Base-by-base conservation (phyloP, 2,888 invertebrate species). In the Drosophila kanekoi region DNA sequence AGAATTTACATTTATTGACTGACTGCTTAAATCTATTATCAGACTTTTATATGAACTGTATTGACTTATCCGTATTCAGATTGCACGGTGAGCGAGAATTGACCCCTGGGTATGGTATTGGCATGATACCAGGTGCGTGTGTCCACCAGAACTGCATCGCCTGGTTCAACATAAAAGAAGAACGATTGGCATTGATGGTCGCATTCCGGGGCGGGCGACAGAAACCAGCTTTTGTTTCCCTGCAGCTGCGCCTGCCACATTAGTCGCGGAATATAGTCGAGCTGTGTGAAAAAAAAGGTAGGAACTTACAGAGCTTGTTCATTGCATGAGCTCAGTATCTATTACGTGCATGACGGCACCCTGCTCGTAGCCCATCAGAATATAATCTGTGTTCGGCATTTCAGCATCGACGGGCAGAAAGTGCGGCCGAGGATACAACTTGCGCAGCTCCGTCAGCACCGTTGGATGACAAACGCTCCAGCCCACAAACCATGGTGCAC, bases 201-300 rank as follows among this genome's bases (percentile, higher is more conserved):
- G 93, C 97, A 97, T 93, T 98, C 98, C 0, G 97, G 96, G 1
- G 97, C 96, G 0, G 98, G 98, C 13, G 96, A 95, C 37, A 98
- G 92, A 18, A 94, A 93, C 98, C 98, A 98, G 11, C 94, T 95
- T 93, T 98, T 98, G 81, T 94, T 95, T 1, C 98, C 98, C 79
- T 94, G 94, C 14, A 98, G 94, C 93, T 98, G 98, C 3, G 97
- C 98, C 93, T 98, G 98, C 98, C 98, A 98, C 94, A 98, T 97
- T 33, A 98, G 94, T 68, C 98, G 94, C 79, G 96, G 95, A 78
- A 98, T 98, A 90, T 97, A 97, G 92, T 98, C 98, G 91, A 98
- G 93, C 98, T 98, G 91, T 61, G n/a, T 62, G 38, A 45, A 14
- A 14, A 58, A 45, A 14, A 14, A 58, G 11, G 16, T 23, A 44